A percentile compares a stretch with the other conserved stretches of the same genome.
phyloP scores from a whole-genome alignment of 2,113 vertebrate species.

The Serinus canaria region DNA sequence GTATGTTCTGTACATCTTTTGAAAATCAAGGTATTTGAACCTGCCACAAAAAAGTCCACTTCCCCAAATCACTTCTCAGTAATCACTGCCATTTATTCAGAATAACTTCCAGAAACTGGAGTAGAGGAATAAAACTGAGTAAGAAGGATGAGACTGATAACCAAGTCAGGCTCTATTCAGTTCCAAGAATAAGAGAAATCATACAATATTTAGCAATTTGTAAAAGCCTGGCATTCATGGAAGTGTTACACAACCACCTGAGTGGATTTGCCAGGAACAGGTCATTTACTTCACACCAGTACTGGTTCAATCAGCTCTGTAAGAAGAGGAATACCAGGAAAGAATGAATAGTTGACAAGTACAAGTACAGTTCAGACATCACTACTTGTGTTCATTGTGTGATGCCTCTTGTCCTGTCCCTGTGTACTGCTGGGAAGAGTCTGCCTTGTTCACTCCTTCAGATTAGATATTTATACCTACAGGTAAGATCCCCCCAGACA shows the following conservation, averaged over 20 bases:
- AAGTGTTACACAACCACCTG: background rate
- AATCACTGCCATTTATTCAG: background rate
- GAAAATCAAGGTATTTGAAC: constrained; percentile 6
- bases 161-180: background rate
- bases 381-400: background rate
- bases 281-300: background rate
- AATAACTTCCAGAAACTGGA: background rate
- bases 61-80: background rate
- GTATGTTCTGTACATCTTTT: background rate
- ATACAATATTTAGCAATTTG: background rate
- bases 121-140: background rate
- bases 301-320: background rate
- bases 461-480: background rate
- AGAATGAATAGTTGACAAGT: background rate
- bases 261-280: background rate
- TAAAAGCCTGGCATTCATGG: background rate
- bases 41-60: background rate
- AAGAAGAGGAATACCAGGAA: background rate
- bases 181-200: background rate
- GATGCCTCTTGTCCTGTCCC: background rate
- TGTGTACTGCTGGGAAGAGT: background rate
- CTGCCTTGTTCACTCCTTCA: background rate
- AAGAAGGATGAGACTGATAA: background rate
- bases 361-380: background rate
- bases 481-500: background rate